Percentiles rank a stretch among this genome's conserved stretches.
These are phyloP conservation scores for Cerceris rybyensis DNA, from an alignment of 2,888 invertebrate species.

Conservation along the genomic window DNA sequence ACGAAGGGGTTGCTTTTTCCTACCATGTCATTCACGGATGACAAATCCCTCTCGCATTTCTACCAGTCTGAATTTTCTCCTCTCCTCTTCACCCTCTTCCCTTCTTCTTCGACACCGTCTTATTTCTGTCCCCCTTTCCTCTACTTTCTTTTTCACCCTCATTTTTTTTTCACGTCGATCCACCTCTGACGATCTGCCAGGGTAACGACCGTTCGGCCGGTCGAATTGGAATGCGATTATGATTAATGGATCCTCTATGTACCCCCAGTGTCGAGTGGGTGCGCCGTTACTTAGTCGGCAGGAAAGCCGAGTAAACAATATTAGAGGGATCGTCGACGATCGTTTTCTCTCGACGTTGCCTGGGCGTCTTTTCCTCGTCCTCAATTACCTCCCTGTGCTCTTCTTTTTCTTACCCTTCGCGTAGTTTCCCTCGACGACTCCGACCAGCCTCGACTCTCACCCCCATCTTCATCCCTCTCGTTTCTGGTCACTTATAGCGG, in stretches of 20 bases:
- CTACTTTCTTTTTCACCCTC: constrained; percentile 3
- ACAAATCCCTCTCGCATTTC: constrained; percentile 72
- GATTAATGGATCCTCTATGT: constrained; percentile 67
- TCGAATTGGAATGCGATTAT: constrained; percentile 70
- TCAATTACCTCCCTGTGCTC: constrained; percentile 30
- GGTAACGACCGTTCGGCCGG: constrained; percentile 45
- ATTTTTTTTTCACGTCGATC: constrained; percentile 15
- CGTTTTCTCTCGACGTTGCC: constrained; percentile 31
- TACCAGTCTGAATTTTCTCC: constrained; percentile 45
- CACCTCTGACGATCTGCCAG: constrained; percentile 3
- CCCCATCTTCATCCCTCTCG: too few relatives aligned
- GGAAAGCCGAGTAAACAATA: constrained; percentile 61
- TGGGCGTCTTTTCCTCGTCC: constrained; percentile 16
- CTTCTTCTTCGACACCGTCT: constrained; percentile 5
- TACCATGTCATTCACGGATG: constrained; percentile 71
- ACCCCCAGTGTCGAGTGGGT: constrained; percentile 32
- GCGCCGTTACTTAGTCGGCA: constrained; percentile 43
- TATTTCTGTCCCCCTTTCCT: constrained; percentile 7
- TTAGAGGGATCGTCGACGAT: constrained; percentile 47
- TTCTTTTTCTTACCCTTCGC: constrained; percentile 13
- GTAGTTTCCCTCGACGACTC: neutral
- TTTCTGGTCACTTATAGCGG: neutral
- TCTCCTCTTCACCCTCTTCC: constrained; percentile 3
- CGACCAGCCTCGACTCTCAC: neutral
- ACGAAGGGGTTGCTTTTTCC: constrained; percentile 48